phyloP scores from a whole-genome alignment of 2,888 invertebrate genomes.

The Neoscelio sp. region DNA sequence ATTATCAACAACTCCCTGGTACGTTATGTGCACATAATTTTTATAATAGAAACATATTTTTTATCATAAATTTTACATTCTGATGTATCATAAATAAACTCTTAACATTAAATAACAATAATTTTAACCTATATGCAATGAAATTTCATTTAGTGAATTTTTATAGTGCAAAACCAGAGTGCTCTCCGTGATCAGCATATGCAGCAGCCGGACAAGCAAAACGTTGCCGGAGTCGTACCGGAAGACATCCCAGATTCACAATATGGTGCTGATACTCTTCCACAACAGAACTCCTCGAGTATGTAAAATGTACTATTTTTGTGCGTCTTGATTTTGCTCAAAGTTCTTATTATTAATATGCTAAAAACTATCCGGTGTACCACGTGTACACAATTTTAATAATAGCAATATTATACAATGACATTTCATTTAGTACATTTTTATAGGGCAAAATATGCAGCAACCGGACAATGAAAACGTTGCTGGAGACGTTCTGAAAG shows the following conservation, averaged over 20 bases:
- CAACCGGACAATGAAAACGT: slow-evolving; percentile 18
- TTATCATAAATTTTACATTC: slow-evolving; percentile 8
- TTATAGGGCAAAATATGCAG: no score
- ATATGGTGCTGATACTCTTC: no score
- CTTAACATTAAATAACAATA: slow-evolving; percentile 17
- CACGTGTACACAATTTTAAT: no score
- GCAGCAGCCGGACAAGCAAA: no score
- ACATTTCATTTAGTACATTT: no score
- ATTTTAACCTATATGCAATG: slow-evolving; percentile 19
- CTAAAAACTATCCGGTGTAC: no score
- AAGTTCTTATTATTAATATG: slow-evolving; percentile 2
- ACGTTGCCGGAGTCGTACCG: no score
- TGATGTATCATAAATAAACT: slow-evolving; percentile 11
- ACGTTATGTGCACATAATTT: slow-evolving; percentile 7
- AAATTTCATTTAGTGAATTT: slow-evolving; percentile 25
- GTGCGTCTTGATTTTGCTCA: background rate
- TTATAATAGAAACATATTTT: slow-evolving; percentile 14
- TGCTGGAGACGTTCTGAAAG: slow-evolving; percentile 14
- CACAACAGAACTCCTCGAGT: no score
- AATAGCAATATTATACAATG: no score
- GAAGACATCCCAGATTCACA: no score
- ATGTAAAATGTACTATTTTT: no score
- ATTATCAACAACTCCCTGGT: slow-evolving; percentile 20
- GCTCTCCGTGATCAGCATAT: slow-evolving; percentile 16
- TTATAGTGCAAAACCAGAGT: slow-evolving; percentile 24